These are phyloP conservation scores for Synchiropus splendidus DNA, from an alignment of 2,113 vertebrate genomes.

Conservation along the genomic window DNA sequence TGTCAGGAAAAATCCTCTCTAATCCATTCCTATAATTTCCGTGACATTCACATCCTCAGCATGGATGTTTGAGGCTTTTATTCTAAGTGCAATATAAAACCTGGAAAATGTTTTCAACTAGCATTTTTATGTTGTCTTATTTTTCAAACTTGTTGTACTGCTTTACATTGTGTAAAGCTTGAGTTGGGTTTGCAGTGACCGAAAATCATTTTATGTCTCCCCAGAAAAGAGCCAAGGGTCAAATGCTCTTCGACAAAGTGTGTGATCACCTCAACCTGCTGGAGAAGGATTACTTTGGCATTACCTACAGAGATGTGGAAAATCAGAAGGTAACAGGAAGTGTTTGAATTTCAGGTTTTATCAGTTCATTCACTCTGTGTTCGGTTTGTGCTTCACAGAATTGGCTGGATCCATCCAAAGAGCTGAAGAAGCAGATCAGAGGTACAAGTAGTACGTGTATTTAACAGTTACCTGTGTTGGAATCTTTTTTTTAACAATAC, in stretches of 20 bases:
- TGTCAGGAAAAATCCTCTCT: constrained; percentile 6
- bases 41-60: constrained; percentile 10
- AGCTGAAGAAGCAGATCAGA: constrained; percentile 94
- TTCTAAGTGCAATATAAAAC: too few relatives aligned
- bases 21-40: constrained; percentile 28
- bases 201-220: constrained; percentile 14
- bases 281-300: constrained; percentile 94
- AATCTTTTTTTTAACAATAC: not conserved
- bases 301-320: constrained; percentile 85
- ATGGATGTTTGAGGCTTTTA: not conserved
- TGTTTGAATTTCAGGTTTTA: not conserved
- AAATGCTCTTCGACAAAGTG: constrained; percentile 87
- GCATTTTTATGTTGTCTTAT: too few relatives aligned
- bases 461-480: not conserved
- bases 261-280: constrained; percentile 93
- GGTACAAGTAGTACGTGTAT: constrained; percentile 67
- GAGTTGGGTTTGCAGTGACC: too few relatives aligned
- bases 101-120: too few relatives aligned
- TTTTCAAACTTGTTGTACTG: too few relatives aligned
- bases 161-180: too few relatives aligned
- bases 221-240: constrained; percentile 86
- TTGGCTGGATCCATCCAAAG: constrained; percentile 91
- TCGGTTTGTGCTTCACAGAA: constrained; percentile 71
- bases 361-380: not conserved
- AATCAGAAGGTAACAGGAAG: constrained; percentile 81